A percentile compares a stretch with the other conserved stretches of the same genome.
Evolutionary conservation across 2,113 vertebrate species (phyloP).

Genomic region (Nothobranchius kuhntae): DNA sequence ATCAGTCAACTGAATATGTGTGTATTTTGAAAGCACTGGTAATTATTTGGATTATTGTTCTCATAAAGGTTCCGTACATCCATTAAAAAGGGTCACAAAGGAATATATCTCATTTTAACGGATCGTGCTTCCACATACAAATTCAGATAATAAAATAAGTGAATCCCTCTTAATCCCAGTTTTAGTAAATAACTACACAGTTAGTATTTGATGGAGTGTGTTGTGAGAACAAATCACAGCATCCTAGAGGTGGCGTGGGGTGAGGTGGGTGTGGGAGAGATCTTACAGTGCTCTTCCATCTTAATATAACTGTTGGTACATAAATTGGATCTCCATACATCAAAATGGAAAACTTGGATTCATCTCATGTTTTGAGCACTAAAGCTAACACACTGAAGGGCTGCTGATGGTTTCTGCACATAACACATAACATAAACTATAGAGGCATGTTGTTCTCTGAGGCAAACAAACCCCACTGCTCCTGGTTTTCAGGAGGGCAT

Average conservation of each 20-base stretch:
- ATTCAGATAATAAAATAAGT: conserved; percentile 55
- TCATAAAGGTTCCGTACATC: background rate
- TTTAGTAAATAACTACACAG: conserved; percentile 65
- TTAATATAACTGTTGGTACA: conserved; percentile 70
- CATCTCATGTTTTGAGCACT: conserved; percentile 27
- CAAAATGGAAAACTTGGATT: conserved; percentile 14
- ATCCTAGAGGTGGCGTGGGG: conserved; percentile 28
- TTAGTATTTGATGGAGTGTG: conserved; percentile 58
- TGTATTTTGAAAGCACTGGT: too few relatives aligned
- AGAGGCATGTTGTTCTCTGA: conserved; percentile 10
- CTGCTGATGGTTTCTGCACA: conserved; percentile 36
- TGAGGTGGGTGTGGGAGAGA: conserved; percentile 30
- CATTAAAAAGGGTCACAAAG: conserved; percentile 17
- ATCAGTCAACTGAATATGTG: too few relatives aligned
- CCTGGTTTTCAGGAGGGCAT: background rate
- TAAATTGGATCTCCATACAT: conserved; percentile 55
- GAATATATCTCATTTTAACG: conserved; percentile 25
- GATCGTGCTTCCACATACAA: conserved; percentile 32
- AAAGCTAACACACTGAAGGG: conserved; percentile 6
- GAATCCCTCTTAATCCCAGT: conserved; percentile 53
- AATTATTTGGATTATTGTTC: too few relatives aligned
- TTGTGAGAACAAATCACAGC: conserved; percentile 55
- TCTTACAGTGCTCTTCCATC: conserved; percentile 48
- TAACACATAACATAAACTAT: conserved; percentile 11
- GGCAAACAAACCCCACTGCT: background rate